Conservation (phyloP, 2,888 invertebrate genomes). For the Barypeithes pellucidus region DNA sequence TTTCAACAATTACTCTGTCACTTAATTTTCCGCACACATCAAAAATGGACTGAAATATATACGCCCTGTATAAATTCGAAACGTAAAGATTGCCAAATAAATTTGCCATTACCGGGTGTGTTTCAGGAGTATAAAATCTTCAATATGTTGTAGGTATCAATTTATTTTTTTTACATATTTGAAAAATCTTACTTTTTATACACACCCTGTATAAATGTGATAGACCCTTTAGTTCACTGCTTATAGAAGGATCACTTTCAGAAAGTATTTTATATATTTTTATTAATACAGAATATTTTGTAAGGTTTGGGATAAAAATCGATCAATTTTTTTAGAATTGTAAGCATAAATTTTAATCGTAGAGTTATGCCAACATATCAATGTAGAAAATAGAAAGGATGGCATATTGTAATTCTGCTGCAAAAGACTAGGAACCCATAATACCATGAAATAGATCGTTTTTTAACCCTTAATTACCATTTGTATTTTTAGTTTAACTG, state of each 20-base stretch:
- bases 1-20: constrained; percentile 18
- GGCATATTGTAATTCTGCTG: constrained; percentile 40
- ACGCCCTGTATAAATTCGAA: constrained; percentile 43
- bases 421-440: constrained; percentile 9
- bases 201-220: constrained; percentile 53
- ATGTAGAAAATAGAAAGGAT: constrained; percentile 37
- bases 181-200: constrained; percentile 35
- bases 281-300: constrained; percentile 13
- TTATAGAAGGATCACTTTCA: constrained; percentile 44
- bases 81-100: constrained; percentile 46
- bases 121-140: constrained; percentile 23
- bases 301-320: constrained; percentile 32
- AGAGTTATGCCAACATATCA: constrained; percentile 52
- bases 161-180: constrained; percentile 21
- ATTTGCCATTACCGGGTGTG: constrained; percentile 44
- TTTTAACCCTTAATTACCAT: constrained; percentile 30
- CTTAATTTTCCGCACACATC: constrained; percentile 27
- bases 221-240: constrained; percentile 50
- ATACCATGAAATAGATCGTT: constrained; percentile 23
- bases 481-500: constrained; percentile 24
- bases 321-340: constrained; percentile 30
- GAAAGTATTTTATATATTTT: constrained; percentile 50
- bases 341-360: constrained; percentile 8
- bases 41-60: constrained; percentile 21
- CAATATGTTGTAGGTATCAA: not conserved